Evolutionary conservation across 2,113 vertebrate species (phyloP).

Genomic region (Bos taurus): ARS-UCD2.0 NC_037343.1:2858001-2858500

Average conservation of each 20-base stretch:
- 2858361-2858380: not conserved
- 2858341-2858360: not conserved
- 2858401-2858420: not conserved
- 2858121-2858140: not conserved
- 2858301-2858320: not conserved
- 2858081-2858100: not conserved
- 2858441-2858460: not conserved
- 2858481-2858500: not conserved
- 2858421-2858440: not conserved
- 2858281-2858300: rapidly evolving
- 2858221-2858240: not conserved
- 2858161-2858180: not conserved
- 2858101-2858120: not conserved
- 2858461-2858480: not conserved
- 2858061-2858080: not conserved
- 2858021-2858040: not conserved
- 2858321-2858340: not conserved
- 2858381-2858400: not conserved
- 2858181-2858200: not conserved
- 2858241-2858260: not conserved
- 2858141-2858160: not conserved
- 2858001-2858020: not conserved
- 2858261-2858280: not conserved
- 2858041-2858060: not conserved
- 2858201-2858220: not conserved